Base-by-base conservation (phyloP, 2,113 vertebrate species). In the Hippolais icterina region DNA sequence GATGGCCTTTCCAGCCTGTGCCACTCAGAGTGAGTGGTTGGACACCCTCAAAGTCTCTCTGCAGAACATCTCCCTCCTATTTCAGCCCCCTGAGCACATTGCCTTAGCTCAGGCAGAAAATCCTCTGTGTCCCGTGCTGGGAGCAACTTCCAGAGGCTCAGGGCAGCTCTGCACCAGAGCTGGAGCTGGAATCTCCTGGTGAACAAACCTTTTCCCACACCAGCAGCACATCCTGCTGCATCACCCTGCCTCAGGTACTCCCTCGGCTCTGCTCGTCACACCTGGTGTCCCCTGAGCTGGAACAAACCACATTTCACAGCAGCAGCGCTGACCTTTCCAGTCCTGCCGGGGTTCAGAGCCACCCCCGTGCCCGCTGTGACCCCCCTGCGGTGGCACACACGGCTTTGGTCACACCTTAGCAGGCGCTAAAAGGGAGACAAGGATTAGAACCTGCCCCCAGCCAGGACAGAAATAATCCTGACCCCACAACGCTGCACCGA, bases 401-500 rank as follows among this genome's bases (percentile, higher is more conserved):
- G 1, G 0, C 75, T 72, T 4, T 4, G 35, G 39, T 75, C 39
- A 12, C 54, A 12, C 61, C 64, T 53, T 9, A 11, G 1, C 12
- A 16, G 49, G 54, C 0, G 3, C 57, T 20, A 16, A 12, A 31
- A 85, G 84, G 59, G 56, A 83, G 42, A 25, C 21, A 3, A 0
- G 4, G 77, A 31, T 53, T 10, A 49, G 80, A 60, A n/a, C 20
- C 41, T 76, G 63, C 37, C 76, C 71, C 52, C 52, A 81, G 83
- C 90, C 96, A 88, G 76, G 79, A 54, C 70, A 74, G 85, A 80
- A 93, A 80, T 49, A 64, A 86, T 89, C 87, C 94, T 59, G 69
- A 74, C 85, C 81, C 86, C 71, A 54, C 53, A 41, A 44, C 35
- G 1, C 69, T 12, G 33, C 66, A 6, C 50, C 0, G 13, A 84